Evolutionary conservation across 2,797 vertebrate genomes (phyloP).

Genomic region (Hylomyscus alleni): DNA sequence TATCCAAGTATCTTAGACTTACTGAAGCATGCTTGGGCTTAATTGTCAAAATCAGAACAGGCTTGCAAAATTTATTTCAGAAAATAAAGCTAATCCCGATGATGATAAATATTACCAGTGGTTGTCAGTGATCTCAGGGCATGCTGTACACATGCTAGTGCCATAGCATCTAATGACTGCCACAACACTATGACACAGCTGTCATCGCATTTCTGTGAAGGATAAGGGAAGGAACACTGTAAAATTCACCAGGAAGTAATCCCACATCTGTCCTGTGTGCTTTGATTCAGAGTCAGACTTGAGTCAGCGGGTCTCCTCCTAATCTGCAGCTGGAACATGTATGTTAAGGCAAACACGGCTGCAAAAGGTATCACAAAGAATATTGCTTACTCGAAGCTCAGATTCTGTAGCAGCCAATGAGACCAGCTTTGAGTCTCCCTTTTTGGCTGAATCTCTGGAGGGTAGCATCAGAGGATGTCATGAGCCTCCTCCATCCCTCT

Average conservation of each 20-base stretch:
- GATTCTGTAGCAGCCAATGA: background rate
- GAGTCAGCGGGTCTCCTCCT: slow-evolving; percentile 24
- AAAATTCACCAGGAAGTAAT: slow-evolving; percentile 59
- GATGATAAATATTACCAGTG: slow-evolving; percentile 25
- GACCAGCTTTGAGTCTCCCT: background rate
- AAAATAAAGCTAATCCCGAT: slow-evolving; percentile 42
- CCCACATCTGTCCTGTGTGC: background rate
- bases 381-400: background rate
- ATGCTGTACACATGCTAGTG: background rate
- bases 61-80: slow-evolving; percentile 31
- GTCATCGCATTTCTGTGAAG: slow-evolving; percentile 30
- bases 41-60: slow-evolving; percentile 30
- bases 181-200: background rate
- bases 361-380: background rate
- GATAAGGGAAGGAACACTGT: background rate
- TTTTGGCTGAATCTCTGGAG: background rate
- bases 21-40: slow-evolving; percentile 33
- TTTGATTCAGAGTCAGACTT: slow-evolving; percentile 6
- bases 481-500: background rate
- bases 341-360: slow-evolving; percentile 12
- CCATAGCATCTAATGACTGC: background rate
- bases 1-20: background rate
- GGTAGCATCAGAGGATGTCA: background rate
- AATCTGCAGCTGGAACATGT: background rate
- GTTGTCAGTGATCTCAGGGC: background rate